These are phyloP conservation scores for rabbit (Oryctolagus cuniculus) DNA, from an alignment of 2,113 vertebrate genomes.

Conservation along the genomic window DNA sequence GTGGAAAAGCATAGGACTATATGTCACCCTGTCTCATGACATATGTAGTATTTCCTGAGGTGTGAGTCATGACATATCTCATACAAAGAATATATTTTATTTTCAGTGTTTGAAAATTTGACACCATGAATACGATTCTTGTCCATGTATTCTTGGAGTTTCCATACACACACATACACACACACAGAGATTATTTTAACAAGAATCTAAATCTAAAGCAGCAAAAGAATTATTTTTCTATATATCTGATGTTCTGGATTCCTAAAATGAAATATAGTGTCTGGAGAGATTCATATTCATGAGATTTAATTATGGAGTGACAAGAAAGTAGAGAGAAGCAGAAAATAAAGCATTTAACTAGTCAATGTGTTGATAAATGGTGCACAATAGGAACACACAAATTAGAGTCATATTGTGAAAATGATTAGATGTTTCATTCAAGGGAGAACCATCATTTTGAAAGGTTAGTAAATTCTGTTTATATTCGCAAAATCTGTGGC, in stretches of 20 bases:
- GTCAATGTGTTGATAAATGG: slow-evolving; percentile 35
- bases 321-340: background rate
- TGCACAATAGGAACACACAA: slow-evolving; percentile 14
- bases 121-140: background rate
- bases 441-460: background rate
- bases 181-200: background rate
- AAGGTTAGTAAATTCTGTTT: slow-evolving; percentile 66
- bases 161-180: no score
- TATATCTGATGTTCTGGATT: background rate
- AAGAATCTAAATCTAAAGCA: background rate
- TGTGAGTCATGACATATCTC: background rate
- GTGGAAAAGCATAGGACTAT: background rate
- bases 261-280: slow-evolving; percentile 56
- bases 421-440: slow-evolving; percentile 59
- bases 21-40: background rate
- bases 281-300: background rate
- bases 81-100: background rate
- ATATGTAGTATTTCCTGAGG: background rate
- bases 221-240: background rate
- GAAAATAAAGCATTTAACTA: background rate
- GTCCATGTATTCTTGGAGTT: background rate
- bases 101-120: background rate
- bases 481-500: slow-evolving; percentile 3
- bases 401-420: background rate
- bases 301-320: slow-evolving; percentile 45